Evolutionary conservation across 2,797 vertebrate genomes (phyloP).

Genomic region (Lerista edwardsae): DNA sequence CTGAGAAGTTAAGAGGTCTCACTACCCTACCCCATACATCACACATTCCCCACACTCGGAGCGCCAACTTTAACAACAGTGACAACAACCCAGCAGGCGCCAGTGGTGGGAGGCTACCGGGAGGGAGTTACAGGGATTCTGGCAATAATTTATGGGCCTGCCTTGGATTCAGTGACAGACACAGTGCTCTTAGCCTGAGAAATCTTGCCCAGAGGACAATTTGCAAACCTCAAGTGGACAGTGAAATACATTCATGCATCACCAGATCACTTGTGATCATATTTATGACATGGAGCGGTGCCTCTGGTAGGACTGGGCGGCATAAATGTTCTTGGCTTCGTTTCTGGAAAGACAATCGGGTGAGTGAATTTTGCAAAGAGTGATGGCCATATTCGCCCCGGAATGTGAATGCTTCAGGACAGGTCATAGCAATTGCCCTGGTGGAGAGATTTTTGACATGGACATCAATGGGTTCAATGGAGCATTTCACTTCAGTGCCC

Average conservation of each 20-base stretch:
- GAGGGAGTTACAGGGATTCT: conserved; percentile 2
- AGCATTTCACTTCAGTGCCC: neutral
- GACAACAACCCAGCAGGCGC: conserved; percentile 33
- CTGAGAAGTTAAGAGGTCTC: conserved; percentile 21
- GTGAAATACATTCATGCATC: conserved; percentile 21
- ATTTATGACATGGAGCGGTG: neutral
- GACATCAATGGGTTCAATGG: neutral
- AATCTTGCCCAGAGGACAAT: conserved; percentile 23
- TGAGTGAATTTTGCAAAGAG: neutral
- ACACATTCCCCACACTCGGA: conserved; percentile 12
- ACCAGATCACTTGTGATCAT: neutral
- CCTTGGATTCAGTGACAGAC: conserved; percentile 17
- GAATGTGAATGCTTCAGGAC: neutral
- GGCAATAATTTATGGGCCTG: conserved; percentile 26
- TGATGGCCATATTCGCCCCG: neutral
- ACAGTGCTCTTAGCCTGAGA: conserved; percentile 7
- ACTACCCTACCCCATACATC: conserved; percentile 21
- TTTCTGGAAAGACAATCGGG: neutral
- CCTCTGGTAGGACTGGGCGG: neutral
- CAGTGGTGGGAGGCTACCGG: conserved; percentile 26
- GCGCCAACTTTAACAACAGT: conserved; percentile 2
- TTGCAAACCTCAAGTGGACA: conserved; percentile 24
- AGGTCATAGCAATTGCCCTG: neutral
- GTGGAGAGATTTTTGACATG: neutral
- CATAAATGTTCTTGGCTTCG: neutral